phyloP scores from a whole-genome alignment of 1,140 invertebrate species.

The Brachionus calyciflorus region DNA sequence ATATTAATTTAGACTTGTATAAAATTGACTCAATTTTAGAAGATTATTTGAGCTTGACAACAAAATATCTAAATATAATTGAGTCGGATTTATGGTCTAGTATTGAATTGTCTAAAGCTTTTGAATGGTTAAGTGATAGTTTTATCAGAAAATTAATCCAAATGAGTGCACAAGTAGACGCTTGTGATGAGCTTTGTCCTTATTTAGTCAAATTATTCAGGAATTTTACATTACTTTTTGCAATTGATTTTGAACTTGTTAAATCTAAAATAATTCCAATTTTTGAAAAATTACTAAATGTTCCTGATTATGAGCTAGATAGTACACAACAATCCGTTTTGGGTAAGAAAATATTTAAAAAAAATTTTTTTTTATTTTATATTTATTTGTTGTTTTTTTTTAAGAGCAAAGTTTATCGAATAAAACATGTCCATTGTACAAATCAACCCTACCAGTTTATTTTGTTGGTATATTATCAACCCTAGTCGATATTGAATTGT shows the following conservation, averaged over 20 bases:
- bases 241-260: conserved; percentile 42
- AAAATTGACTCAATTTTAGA: conserved; percentile 40
- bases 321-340: not conserved
- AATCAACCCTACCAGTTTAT: conserved; percentile 30
- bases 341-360: too few relatives aligned
- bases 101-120: conserved; percentile 20
- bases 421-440: conserved; percentile 27
- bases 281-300: conserved; percentile 40
- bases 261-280: conserved; percentile 41
- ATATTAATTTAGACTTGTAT: conserved; percentile 6
- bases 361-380: too few relatives aligned
- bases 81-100: conserved; percentile 21
- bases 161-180: conserved; percentile 39
- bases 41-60: conserved; percentile 42
- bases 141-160: conserved; percentile 34
- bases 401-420: conserved; percentile 5
- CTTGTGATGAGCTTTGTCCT: not conserved
- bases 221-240: conserved; percentile 35
- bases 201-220: conserved; percentile 39
- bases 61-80: conserved; percentile 11
- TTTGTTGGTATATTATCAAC: conserved; percentile 40
- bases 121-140: conserved; percentile 39
- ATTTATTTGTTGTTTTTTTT: not conserved
- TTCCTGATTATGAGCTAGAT: not conserved
- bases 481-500: conserved; percentile 23